These are phyloP conservation scores for Prostheceraeus crozeri DNA, from an alignment of 2,888 invertebrate genomes.

Conservation along the genomic window DNA sequence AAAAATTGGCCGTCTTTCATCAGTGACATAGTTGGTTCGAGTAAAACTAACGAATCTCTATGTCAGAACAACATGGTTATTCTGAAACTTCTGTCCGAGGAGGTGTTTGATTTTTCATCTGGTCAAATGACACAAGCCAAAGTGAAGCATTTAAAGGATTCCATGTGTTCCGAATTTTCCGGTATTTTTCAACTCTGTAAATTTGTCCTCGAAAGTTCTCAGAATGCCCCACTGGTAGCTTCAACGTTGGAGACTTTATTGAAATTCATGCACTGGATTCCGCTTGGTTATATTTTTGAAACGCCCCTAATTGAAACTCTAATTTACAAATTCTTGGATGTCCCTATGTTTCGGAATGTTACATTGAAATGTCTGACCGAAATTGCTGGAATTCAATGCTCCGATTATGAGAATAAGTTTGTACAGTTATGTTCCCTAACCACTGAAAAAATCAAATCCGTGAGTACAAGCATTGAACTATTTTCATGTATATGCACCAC, in stretches of 20 bases:
- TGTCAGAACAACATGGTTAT: slow-evolving; percentile 99
- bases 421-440: slow-evolving; percentile 78
- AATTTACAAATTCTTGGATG: slow-evolving; percentile 89
- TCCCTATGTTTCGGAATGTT: slow-evolving; percentile 93
- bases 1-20: slow-evolving; percentile 99
- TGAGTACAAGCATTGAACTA: too few species aligned
- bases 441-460: slow-evolving; percentile 81
- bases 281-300: slow-evolving; percentile 98
- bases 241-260: slow-evolving; percentile 89
- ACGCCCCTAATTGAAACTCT: slow-evolving; percentile 88
- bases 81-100: slow-evolving; percentile 86
- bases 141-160: slow-evolving; percentile 95
- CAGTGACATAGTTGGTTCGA: slow-evolving; percentile 95
- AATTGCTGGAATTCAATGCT: slow-evolving; percentile 70
- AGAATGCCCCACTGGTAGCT: slow-evolving; percentile 88
- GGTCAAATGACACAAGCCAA: slow-evolving; percentile 98
- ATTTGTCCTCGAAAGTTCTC: slow-evolving; percentile 88
- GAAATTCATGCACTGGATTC: slow-evolving; percentile 97
- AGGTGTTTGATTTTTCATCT: slow-evolving; percentile 95
- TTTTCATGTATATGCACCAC: too few species aligned
- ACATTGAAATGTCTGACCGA: slow-evolving; percentile 96
- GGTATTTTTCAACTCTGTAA: slow-evolving; percentile 96
- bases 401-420: slow-evolving; percentile 82
- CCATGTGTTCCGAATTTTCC: slow-evolving; percentile 97
- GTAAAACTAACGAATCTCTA: slow-evolving; percentile 93